phyloP scores from a whole-genome alignment of 2,888 invertebrate genomes.

The Heliconius charithonia region DNA sequence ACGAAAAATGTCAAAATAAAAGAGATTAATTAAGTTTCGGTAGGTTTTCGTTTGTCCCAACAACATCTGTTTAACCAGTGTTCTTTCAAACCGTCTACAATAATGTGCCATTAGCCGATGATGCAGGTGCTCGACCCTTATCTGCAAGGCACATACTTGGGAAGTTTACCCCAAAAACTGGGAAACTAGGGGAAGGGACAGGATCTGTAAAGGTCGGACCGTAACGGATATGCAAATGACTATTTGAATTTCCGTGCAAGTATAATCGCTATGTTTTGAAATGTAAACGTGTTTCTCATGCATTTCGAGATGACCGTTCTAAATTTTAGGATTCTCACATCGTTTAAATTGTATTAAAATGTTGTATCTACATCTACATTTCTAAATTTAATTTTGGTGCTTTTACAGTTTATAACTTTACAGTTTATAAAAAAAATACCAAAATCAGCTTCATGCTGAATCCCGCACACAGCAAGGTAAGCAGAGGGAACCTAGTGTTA shows the following conservation, averaged over 20 bases:
- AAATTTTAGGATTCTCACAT: not conserved
- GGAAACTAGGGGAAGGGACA: slow-evolving; percentile 57
- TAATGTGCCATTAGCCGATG: slow-evolving; percentile 74
- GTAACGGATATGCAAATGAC: slow-evolving; percentile 58
- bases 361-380: not conserved
- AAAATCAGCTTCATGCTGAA: too few relatives aligned
- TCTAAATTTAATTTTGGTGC: too few relatives aligned
- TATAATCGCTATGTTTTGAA: slow-evolving; percentile 44
- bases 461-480: too few relatives aligned
- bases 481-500: too few relatives aligned
- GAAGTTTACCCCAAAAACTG: slow-evolving; percentile 69
- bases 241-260: slow-evolving; percentile 52
- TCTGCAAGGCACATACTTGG: slow-evolving; percentile 71
- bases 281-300: slow-evolving; percentile 47
- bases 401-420: too few relatives aligned
- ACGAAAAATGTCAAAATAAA: too few relatives aligned
- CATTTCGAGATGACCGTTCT: not conserved
- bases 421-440: too few relatives aligned
- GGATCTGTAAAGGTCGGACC: slow-evolving; percentile 57
- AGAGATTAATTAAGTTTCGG: slow-evolving; percentile 28
- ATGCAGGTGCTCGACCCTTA: slow-evolving; percentile 78
- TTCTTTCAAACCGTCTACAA: slow-evolving; percentile 63
- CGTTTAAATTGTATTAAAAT: not conserved
- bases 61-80: slow-evolving; percentile 57
- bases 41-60: slow-evolving; percentile 55